A percentile compares a stretch with the other conserved stretches of the same genome.
These are phyloP conservation scores for Cyrtonyx montezumae DNA, from an alignment of 2,113 vertebrate species.

Conservation along the genomic window DNA sequence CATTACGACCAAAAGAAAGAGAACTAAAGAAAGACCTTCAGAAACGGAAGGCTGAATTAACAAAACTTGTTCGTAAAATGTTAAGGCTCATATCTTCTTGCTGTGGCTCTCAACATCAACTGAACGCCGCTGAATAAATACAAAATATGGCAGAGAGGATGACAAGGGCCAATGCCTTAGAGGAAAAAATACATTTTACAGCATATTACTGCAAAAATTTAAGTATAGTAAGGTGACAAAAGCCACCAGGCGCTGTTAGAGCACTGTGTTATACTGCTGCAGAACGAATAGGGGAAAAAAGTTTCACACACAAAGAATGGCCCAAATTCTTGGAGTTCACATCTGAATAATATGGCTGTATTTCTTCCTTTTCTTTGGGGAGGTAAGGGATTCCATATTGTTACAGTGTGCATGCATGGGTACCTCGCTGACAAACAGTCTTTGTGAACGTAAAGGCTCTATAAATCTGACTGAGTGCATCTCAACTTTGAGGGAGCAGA, in stretches of 20 bases:
- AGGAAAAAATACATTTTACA: not conserved
- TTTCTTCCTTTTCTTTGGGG: slow-evolving; percentile 47
- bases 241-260: not conserved
- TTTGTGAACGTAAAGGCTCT: slow-evolving; percentile 43
- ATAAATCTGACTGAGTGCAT: slow-evolving; percentile 54
- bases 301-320: slow-evolving; percentile 32
- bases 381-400: slow-evolving; percentile 37
- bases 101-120: not conserved
- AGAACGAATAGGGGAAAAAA: not conserved
- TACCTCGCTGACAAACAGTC: slow-evolving; percentile 32
- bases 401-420: slow-evolving; percentile 27
- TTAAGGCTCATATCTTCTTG: not conserved
- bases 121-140: not conserved
- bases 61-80: rapidly evolving
- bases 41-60: not conserved
- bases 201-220: not conserved
- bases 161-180: not conserved
- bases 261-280: not conserved
- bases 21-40: not conserved
- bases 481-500: slow-evolving; percentile 26
- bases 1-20: rapidly evolving
- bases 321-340: slow-evolving; percentile 1
- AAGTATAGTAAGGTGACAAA: not conserved
- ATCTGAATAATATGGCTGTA: slow-evolving; percentile 50
- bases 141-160: not conserved